These are phyloP conservation scores for Lutraria lutraria DNA, from an alignment of 2,888 invertebrate species.

Conservation along the genomic window DNA sequence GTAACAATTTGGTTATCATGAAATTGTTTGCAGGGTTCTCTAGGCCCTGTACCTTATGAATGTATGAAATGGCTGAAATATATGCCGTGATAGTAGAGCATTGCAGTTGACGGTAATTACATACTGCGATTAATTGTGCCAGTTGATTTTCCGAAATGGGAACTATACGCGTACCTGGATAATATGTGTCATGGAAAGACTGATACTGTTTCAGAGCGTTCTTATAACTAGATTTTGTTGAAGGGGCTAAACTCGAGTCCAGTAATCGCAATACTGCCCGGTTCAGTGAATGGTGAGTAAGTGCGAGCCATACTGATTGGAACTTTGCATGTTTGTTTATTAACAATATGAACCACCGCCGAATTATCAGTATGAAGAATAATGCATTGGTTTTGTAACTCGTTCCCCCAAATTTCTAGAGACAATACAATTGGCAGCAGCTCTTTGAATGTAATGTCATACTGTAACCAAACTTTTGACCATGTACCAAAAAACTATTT, in stretches of 20 bases:
- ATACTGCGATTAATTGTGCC: not conserved
- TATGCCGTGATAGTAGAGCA: not conserved
- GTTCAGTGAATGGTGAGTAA: no score
- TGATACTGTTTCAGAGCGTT: not conserved
- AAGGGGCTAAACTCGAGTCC: not conserved
- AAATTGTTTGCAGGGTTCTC: not conserved
- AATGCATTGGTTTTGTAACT: conserved; percentile 44
- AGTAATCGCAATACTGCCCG: not conserved
- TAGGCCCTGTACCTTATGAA: not conserved
- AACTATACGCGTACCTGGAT: not conserved
- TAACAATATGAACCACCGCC: conserved; percentile 62
- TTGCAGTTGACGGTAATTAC: not conserved
- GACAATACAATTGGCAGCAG: conserved; percentile 58
- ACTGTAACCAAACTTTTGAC: not conserved
- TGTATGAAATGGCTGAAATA: not conserved
- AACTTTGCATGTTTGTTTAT: conserved; percentile 60
- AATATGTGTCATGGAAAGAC: not conserved
- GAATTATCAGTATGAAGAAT: conserved; percentile 61
- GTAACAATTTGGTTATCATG: not conserved
- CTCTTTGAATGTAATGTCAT: conserved; percentile 48
- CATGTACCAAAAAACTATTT: not conserved
- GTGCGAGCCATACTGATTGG: conserved; percentile 45
- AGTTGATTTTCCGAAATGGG: not conserved
- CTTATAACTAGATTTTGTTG: not conserved
- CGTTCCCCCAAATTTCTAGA: conserved; percentile 56